Conservation (phyloP, 2,113 vertebrate genomes). For the Gobius niger region DNA sequence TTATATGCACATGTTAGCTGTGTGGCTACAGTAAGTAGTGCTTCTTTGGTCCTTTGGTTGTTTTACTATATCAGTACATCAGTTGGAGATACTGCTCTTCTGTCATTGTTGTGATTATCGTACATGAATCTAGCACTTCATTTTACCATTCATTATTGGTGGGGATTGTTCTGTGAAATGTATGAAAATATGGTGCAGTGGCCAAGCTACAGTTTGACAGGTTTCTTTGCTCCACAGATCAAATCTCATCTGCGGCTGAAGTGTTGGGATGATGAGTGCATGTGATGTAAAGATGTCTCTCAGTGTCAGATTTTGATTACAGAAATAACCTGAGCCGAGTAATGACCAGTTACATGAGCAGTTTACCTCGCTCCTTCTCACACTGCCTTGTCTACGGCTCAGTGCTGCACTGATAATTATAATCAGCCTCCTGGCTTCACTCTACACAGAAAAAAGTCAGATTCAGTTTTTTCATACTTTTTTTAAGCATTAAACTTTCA, state of each 20-base stretch:
- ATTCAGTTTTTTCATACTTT: background rate
- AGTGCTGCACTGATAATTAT: background rate
- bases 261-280: conserved; percentile 8
- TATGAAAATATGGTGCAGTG: background rate
- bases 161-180: background rate
- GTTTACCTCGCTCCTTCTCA: background rate
- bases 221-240: background rate
- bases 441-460: background rate
- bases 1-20: background rate
- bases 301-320: background rate
- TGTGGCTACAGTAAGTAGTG: background rate
- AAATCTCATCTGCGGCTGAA: conserved; percentile 7
- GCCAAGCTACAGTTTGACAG: no score
- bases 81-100: conserved; percentile 35
- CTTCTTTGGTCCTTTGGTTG: background rate
- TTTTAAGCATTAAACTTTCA: background rate
- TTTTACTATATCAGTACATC: conserved; percentile 49
- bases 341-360: background rate
- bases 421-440: background rate
- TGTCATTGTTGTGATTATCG: background rate
- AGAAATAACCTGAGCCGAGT: background rate
- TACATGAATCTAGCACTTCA: conserved; percentile 1
- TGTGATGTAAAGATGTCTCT: background rate
- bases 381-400: background rate
- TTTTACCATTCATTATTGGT: conserved; percentile 28